Evolutionary conservation across 2,113 vertebrate species (phyloP).

Genomic region (Hippocampus mohnikei): DNA sequence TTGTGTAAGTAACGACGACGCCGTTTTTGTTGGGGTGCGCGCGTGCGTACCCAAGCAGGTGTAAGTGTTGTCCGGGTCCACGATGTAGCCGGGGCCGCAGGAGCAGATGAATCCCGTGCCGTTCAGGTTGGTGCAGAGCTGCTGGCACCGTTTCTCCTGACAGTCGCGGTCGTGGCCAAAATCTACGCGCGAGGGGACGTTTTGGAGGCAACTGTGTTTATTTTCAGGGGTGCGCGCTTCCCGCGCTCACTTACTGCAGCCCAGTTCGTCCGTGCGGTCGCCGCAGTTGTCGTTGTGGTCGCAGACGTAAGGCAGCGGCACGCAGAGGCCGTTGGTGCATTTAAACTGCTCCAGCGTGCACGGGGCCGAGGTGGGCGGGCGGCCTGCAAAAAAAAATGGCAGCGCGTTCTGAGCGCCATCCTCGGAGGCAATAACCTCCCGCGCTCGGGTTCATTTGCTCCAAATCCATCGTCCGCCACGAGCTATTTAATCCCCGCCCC

Average conservation of each 20-base stretch:
- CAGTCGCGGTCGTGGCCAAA: slow-evolving; percentile 78
- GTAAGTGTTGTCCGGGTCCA: slow-evolving; percentile 76
- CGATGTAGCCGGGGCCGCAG: slow-evolving; percentile 78
- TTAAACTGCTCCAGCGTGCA: slow-evolving; percentile 86
- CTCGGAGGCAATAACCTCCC: not conserved
- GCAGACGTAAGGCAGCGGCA: slow-evolving; percentile 79
- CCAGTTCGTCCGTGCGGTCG: slow-evolving; percentile 83
- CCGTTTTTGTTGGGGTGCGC: not conserved
- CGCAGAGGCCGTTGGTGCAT: slow-evolving; percentile 83
- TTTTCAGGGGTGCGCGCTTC: too few relatives aligned
- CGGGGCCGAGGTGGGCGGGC: slow-evolving; percentile 77
- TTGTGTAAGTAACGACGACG: not conserved
- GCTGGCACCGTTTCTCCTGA: slow-evolving; percentile 85
- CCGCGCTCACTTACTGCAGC: slow-evolving; percentile 76
- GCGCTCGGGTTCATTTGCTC: too few relatives aligned
- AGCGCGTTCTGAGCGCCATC: too few relatives aligned
- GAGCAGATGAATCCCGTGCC: slow-evolving; percentile 89
- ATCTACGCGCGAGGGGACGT: slow-evolving; percentile 63
- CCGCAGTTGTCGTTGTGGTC: slow-evolving; percentile 89
- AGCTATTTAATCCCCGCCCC: slow-evolving; percentile 45
- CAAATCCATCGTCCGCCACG: not conserved
- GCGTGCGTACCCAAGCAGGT: slow-evolving; percentile 69
- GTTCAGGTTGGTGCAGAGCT: slow-evolving; percentile 82
- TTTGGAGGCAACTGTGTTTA: not conserved
- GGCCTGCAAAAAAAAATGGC: slow-evolving; percentile 66